phyloP scores from a whole-genome alignment of 2,888 invertebrate species.

The Spicauda simplicius region DNA sequence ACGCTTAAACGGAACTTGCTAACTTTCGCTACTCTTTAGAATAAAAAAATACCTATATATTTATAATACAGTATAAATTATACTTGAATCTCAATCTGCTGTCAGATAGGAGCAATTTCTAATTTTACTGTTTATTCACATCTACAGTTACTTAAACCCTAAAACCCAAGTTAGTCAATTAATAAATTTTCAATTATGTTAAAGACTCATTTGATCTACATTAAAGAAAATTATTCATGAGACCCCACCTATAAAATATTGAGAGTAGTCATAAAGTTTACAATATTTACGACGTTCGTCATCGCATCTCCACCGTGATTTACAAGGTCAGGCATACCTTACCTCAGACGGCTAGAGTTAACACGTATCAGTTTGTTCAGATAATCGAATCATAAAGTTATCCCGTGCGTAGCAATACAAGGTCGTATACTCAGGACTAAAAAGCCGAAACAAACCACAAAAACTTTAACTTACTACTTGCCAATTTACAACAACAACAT shows the following conservation, averaged over 20 bases:
- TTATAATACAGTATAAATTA: too few species aligned
- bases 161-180: background rate
- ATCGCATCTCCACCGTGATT: slow-evolving; percentile 9
- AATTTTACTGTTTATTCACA: too few species aligned
- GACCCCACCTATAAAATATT: background rate
- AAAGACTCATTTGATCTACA: background rate
- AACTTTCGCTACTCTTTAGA: too few species aligned
- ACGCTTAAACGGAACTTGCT: too few species aligned
- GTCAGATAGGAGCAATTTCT: too few species aligned
- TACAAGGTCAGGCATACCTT: background rate
- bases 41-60: too few species aligned
- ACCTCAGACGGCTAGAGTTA: slow-evolving; percentile 5
- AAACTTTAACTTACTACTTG: too few species aligned
- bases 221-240: slow-evolving; percentile 10
- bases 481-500: too few species aligned
- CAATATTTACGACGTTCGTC: slow-evolving; percentile 19
- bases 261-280: slow-evolving; percentile 6
- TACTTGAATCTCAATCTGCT: too few species aligned
- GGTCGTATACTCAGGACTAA: background rate
- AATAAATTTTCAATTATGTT: background rate
- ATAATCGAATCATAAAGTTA: slow-evolving; percentile 32
- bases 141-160: too few species aligned
- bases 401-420: slow-evolving; percentile 1
- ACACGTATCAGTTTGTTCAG: slow-evolving; percentile 15
- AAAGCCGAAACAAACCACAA: background rate